Base-by-base conservation (phyloP, 2,888 invertebrate genomes). In the Digitonthophagus gazella region DNA sequence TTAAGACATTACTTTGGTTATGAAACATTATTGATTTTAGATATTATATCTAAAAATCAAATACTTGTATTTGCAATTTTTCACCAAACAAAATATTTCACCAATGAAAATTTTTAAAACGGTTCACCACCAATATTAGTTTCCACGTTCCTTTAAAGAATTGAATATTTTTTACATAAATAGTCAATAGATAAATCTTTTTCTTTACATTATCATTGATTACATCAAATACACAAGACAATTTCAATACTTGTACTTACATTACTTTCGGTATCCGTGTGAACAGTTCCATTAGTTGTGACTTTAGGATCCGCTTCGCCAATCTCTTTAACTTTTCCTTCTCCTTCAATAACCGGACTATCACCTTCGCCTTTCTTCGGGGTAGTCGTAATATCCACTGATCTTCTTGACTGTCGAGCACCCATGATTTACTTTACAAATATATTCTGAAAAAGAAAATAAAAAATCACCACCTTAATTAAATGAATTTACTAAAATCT, bases 391-490 rank as follows among this genome's bases (percentile, higher is more conserved):
- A 93, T 93, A 83, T 93, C 93, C 83, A 93, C 92, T 80, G 93
- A 93, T 85, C 93, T 90, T 85, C 92, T 93, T 85, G 93, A 93
- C 87, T 93, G 93, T 86, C 90, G 89, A 84, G 90, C 92, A 86
- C 93, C 93, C 93, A 93, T 93, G 83, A 84, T 86, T 78, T 78
- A 79, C 78, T 75, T 56, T 61, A 71, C 71, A 71, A 68, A 71
- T 64, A 67, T 67, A 77, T 71, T 77, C 78, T 75, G 15, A 78
- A 79, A 71, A 74, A 73, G 71, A 74, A 64, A 19, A 44, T 16
- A 61, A 61, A 16, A 6, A 61, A 16, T 16, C 6, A 44, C 28
- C 6, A 3, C 28, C 28, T 44, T 5, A 3, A 11, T n/a, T n/a
- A n/a, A n/a, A n/a, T n/a, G n/a, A n/a, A n/a, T n/a, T n/a, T n/a